A percentile compares a stretch with the other conserved stretches of the same genome.
phyloP scores from a whole-genome alignment of 2,888 invertebrate genomes.

The Automeris io region DNA sequence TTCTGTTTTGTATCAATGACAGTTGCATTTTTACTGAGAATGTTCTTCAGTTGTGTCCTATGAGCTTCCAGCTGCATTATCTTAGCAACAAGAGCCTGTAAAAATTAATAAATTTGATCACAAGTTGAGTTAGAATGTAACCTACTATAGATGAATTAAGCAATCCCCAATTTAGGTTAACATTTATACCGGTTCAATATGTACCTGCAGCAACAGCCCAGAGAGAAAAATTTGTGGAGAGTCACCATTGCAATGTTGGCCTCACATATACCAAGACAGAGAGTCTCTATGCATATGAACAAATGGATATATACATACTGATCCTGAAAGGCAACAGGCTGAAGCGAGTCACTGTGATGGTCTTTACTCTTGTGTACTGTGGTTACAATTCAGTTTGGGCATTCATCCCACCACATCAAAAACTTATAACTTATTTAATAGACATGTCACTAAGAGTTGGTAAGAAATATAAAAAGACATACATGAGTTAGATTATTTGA shows the following conservation, averaged over 20 bases:
- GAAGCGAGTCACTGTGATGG: not conserved
- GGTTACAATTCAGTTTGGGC: too few relatives aligned
- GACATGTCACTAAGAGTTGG: too few relatives aligned
- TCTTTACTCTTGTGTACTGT: too few relatives aligned
- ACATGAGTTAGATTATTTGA: too few relatives aligned
- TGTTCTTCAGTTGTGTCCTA: conserved; percentile 85
- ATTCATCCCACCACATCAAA: too few relatives aligned
- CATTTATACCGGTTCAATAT: not conserved
- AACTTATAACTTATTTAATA: too few relatives aligned
- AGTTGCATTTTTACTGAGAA: conserved; percentile 74
- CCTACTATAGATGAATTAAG: not conserved
- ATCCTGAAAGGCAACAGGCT: not conserved
- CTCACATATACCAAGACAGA: not conserved
- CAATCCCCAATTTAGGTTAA: too few relatives aligned
- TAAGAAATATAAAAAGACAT: too few relatives aligned
- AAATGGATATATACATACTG: not conserved
- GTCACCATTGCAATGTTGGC: not conserved
- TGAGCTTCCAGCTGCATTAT: conserved; percentile 86
- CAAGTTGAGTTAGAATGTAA: not conserved
- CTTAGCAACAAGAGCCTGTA: conserved; percentile 82
- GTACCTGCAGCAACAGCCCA: not conserved
- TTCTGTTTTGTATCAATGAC: conserved; percentile 21
- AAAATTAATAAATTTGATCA: not conserved
- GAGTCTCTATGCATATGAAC: not conserved
- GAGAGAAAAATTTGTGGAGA: too few relatives aligned